These are phyloP conservation scores for Phengaris alcon DNA, from an alignment of 2,888 invertebrate genomes.

Conservation along the genomic window DNA sequence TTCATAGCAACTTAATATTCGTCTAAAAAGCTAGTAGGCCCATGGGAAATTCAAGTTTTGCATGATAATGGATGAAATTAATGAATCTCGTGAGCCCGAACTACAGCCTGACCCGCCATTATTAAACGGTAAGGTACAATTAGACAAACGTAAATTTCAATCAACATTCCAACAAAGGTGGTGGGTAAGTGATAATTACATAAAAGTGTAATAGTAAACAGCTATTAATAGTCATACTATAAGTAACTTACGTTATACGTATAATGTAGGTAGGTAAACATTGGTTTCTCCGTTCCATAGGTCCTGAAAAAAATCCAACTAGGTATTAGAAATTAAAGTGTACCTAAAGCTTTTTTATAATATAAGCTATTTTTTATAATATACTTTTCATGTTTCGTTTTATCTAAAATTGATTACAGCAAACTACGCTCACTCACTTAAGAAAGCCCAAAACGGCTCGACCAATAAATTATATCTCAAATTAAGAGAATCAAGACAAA, in stretches of 20 bases:
- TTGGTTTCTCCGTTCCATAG: too few species aligned
- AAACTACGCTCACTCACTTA: neutral
- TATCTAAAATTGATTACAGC: neutral
- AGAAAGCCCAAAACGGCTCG: neutral
- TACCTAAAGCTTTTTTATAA: too few species aligned
- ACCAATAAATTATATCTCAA: neutral
- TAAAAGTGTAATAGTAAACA: too few species aligned
- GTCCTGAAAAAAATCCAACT: too few species aligned
- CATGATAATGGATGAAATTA: constrained; percentile 15
- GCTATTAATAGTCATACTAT: too few species aligned
- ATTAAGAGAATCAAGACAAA: neutral
- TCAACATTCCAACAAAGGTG: neutral
- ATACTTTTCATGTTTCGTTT: neutral
- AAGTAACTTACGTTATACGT: too few species aligned
- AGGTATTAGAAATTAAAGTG: too few species aligned
- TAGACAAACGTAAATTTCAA: neutral
- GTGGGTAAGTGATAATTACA: neutral
- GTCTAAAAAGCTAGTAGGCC: constrained; percentile 4
- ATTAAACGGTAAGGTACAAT: constrained; percentile 12
- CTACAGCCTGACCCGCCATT: neutral
- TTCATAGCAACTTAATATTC: neutral
- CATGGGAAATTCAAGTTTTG: constrained; percentile 13
- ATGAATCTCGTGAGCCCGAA: constrained; percentile 6
- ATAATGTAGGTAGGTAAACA: too few species aligned
- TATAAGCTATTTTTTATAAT: too few species aligned